These are phyloP conservation scores for Zaprionus nigranus DNA, from an alignment of 1,140 invertebrate genomes.

Conservation along the genomic window DNA sequence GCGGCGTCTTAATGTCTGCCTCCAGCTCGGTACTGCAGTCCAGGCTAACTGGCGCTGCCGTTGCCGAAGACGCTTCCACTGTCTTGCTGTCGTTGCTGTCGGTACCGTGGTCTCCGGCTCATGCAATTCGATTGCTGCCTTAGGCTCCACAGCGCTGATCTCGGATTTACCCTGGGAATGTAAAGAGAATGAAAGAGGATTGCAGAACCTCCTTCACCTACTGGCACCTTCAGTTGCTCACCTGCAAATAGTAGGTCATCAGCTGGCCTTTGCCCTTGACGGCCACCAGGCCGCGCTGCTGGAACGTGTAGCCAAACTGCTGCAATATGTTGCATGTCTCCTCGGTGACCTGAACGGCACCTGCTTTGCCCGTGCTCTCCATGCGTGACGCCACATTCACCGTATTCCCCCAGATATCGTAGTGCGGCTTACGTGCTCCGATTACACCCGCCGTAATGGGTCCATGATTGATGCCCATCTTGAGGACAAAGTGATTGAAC, in stretches of 20 bases:
- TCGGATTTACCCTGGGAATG: slow-evolving; percentile 56
- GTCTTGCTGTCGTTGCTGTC: slow-evolving; percentile 4
- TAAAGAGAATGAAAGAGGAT: not conserved
- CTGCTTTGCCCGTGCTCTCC: slow-evolving; percentile 98
- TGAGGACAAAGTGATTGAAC: slow-evolving; percentile 97
- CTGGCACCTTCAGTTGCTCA: slow-evolving; percentile 78
- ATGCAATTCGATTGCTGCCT: slow-evolving; percentile 31
- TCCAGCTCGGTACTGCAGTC: slow-evolving; percentile 61
- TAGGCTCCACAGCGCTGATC: slow-evolving; percentile 39
- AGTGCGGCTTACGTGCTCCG: slow-evolving; percentile 96
- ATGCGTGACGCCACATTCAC: slow-evolving; percentile 98
- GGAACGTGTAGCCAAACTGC: slow-evolving; percentile 95
- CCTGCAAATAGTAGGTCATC: slow-evolving; percentile 96
- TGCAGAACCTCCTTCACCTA: no score
- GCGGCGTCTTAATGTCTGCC: slow-evolving; percentile 70
- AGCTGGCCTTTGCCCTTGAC: slow-evolving; percentile 98
- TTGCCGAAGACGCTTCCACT: not conserved
- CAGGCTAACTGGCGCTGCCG: slow-evolving; percentile 20
- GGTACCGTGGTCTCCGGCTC: slow-evolving; percentile 30
- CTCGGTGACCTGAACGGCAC: slow-evolving; percentile 97
- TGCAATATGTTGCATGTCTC: slow-evolving; percentile 95
- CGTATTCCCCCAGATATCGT: slow-evolving; percentile 97
- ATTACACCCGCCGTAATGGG: slow-evolving; percentile 98
- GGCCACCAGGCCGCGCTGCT: slow-evolving; percentile 94
- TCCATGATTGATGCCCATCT: slow-evolving; percentile 98